These are phyloP conservation scores for Melangyna quadrimaculata DNA, from an alignment of 2,888 invertebrate genomes.

Conservation along the genomic window DNA sequence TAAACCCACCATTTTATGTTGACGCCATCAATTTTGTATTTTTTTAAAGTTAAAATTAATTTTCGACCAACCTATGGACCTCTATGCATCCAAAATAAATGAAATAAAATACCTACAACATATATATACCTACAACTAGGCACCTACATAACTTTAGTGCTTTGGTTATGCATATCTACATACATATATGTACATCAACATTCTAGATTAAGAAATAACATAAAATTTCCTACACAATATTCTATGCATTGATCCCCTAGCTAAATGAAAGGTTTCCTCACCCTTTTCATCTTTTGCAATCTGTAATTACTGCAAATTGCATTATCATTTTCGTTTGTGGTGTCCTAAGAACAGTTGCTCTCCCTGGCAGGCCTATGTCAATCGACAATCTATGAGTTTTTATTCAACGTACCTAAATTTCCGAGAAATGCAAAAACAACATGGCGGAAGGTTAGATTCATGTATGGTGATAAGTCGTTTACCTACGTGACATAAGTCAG, in stretches of 20 bases:
- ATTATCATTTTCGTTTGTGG: not conserved
- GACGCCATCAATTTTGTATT: slow-evolving; percentile 3
- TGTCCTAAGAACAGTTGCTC: slow-evolving; percentile 10
- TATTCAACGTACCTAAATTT: slow-evolving; percentile 36
- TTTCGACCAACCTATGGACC: slow-evolving; percentile 25
- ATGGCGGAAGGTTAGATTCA: slow-evolving; percentile 50
- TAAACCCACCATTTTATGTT: not conserved
- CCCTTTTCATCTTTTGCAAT: not conserved
- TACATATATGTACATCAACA: not conserved
- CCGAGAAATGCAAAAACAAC: slow-evolving; percentile 49
- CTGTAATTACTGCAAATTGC: not conserved
- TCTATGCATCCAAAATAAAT: not conserved
- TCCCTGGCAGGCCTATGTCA: slow-evolving; percentile 3
- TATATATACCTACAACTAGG: no score
- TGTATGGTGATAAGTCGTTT: not conserved
- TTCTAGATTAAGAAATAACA: slow-evolving; percentile 12
- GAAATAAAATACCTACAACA: no score
- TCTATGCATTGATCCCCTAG: slow-evolving; percentile 26
- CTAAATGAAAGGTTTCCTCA: not conserved
- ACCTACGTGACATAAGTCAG: slow-evolving; percentile 63
- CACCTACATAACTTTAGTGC: no score
- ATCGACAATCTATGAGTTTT: slow-evolving; percentile 22
- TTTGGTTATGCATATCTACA: not conserved
- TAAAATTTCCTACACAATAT: not conserved
- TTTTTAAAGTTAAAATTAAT: not conserved